Evolutionary conservation across 2,113 vertebrate genomes (phyloP), one percentile per base, ranked within the genome.

Genomic region (Illadopsis cleaveri): DNA sequence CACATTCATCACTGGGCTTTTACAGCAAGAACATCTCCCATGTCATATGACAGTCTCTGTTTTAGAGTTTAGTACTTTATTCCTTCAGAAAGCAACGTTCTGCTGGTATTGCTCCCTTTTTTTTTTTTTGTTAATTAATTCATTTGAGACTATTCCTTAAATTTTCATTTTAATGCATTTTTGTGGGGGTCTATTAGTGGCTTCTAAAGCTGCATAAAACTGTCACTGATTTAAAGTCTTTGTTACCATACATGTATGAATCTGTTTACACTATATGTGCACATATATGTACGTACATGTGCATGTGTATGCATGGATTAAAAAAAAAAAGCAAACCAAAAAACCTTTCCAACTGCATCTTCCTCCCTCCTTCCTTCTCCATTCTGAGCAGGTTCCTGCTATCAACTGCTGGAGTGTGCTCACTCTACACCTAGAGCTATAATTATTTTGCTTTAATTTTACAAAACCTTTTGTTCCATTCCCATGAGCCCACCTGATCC

Each of bases 401-500:
- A 98, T 98, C 97, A 98, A 95, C 96, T 96, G 96, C 96, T 97
- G 86, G 96, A 98, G 97, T 97, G 91, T 97, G 97, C 96, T 98
- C 90, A 97, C 97, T 98, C 97, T 98, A 97, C 97, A 98, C 98
- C 98, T 98, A 98, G 95, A 98, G 98, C 97, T 98, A 98, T 98
- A 98, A 98, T 98, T 98, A 98, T 98, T 98, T 98, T 98, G 97
- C 98, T 98, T 98, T 98, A 98, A 98, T 98, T 98, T 98, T 98
- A 98, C 97, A 98, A 98, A 98, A 98, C 97, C 98, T 98, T 98
- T 98, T 98, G 98, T 98, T 98, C 98, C 97, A 98, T 98, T 98
- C 98, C 98, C 98, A 98, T 35, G 98, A 98, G 98, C 98, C 98
- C 98, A 98, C 97, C 98, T 98, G 97, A 98, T 98, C 98, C 98